Conservation (phyloP, 1,140 invertebrate species). For the Drosophila fuyamai region DNA sequence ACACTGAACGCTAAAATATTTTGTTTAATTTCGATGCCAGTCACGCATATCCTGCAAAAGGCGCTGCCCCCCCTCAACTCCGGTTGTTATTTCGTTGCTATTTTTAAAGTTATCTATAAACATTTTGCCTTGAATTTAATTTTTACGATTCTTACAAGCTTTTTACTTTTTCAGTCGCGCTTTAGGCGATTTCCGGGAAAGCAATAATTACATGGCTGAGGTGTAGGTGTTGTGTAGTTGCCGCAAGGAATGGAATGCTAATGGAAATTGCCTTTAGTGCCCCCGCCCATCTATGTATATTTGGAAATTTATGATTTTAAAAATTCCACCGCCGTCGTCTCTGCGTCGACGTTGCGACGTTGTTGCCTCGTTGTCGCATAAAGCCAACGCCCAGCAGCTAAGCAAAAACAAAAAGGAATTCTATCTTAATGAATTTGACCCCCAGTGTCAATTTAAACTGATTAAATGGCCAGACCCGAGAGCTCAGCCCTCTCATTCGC, state of each 20-base stretch:
- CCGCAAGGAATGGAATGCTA: slow-evolving; percentile 10
- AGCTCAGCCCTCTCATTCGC: slow-evolving; percentile 24
- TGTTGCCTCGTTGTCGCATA: slow-evolving; percentile 7
- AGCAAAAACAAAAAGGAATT: slow-evolving; percentile 77
- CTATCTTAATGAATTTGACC: slow-evolving; percentile 83
- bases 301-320: slow-evolving; percentile 66
- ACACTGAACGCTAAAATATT: slow-evolving; percentile 62
- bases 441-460: slow-evolving; percentile 83
- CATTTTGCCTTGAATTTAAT: slow-evolving; percentile 45
- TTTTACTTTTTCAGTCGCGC: slow-evolving; percentile 12
- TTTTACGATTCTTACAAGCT: slow-evolving; percentile 15
- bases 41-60: slow-evolving; percentile 74
- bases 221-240: slow-evolving; percentile 23
- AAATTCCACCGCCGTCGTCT: slow-evolving; percentile 35
- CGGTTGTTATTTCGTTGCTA: slow-evolving; percentile 43
- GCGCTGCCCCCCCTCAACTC: not conserved
- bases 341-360: slow-evolving; percentile 11
- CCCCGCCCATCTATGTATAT: slow-evolving; percentile 46
- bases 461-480: slow-evolving; percentile 71
- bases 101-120: slow-evolving; percentile 70
- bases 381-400: slow-evolving; percentile 60
- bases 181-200: slow-evolving; percentile 49
- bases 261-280: slow-evolving; percentile 66
- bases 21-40: slow-evolving; percentile 77
- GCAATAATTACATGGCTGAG: slow-evolving; percentile 34